Evolutionary conservation across 2,113 vertebrate genomes (phyloP).

Genomic region (Gopherus flavomarginatus): DNA sequence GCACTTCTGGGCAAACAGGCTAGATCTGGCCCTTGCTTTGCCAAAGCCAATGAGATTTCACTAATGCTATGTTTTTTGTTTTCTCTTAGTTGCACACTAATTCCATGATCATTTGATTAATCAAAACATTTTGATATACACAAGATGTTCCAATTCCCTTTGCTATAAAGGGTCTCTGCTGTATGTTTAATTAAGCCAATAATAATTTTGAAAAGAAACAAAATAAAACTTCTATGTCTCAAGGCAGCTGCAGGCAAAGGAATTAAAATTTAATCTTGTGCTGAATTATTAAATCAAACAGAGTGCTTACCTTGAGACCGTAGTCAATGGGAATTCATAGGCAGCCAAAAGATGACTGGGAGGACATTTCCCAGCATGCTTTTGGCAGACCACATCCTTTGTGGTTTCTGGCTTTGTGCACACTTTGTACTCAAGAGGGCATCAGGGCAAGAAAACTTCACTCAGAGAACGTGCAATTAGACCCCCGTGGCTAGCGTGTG

Average conservation of each 20-base stretch:
- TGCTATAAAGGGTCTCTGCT: not conserved
- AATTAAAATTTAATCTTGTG: conserved; percentile 4
- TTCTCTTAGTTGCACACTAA: not conserved
- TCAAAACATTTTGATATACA: not conserved
- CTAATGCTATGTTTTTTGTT: not conserved
- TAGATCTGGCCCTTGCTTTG: not conserved
- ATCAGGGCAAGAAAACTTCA: not conserved
- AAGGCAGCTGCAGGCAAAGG: not conserved
- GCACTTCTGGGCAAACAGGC: not conserved
- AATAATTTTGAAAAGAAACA: not conserved
- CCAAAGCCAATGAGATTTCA: not conserved
- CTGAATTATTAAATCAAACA: conserved; percentile 5
- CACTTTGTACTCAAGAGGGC: not conserved
- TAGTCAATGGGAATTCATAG: not conserved
- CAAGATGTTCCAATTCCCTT: not conserved
- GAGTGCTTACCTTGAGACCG: not conserved
- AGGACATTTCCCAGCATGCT: not conserved
- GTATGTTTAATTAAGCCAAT: conserved; percentile 21
- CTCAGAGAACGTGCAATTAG: not conserved
- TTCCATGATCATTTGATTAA: not conserved
- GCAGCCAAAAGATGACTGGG: not conserved
- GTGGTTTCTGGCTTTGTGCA: not conserved
- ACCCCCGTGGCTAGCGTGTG: too few relatives aligned
- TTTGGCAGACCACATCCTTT: not conserved
- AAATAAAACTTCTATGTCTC: not conserved